Evolutionary conservation across 2,113 vertebrate species (phyloP).

Genomic region (Narcine bancroftii): DNA sequence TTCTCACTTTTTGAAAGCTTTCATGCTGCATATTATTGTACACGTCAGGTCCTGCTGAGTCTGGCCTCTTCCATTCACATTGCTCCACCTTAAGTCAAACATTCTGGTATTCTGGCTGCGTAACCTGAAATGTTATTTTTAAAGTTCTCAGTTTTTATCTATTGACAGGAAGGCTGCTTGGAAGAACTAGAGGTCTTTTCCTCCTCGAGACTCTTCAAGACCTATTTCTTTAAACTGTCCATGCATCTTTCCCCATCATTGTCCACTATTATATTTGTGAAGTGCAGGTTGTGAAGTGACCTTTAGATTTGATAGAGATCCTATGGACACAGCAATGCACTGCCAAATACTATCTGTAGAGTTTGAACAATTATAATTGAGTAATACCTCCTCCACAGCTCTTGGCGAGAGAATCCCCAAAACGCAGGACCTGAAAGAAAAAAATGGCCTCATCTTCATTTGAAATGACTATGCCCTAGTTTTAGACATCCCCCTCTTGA

Average conservation of each 20-base stretch:
- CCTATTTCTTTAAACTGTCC: not conserved
- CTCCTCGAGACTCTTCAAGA: not conserved
- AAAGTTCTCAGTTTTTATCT: not conserved
- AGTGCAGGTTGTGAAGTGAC: not conserved
- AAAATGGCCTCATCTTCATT: too few species aligned
- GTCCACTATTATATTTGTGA: not conserved
- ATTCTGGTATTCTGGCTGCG: not conserved
- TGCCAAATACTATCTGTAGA: not conserved
- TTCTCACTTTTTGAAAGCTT: not conserved
- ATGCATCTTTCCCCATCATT: not conserved
- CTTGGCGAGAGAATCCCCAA: too few species aligned
- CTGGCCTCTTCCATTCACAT: not conserved
- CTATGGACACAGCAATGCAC: not conserved
- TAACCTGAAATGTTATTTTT: not conserved
- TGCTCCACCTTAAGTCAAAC: not conserved
- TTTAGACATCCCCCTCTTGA: too few species aligned
- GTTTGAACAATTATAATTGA: not conserved
- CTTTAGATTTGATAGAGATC: not conserved
- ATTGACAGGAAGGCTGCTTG: too few species aligned
- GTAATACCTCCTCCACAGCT: too few species aligned
- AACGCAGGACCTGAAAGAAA: too few species aligned
- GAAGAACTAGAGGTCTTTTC: too few species aligned
- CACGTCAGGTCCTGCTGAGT: not conserved
- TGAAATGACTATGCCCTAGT: too few species aligned
- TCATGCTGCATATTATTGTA: not conserved